These are phyloP conservation scores for Virgularia gustaviana DNA, from an alignment of 92 coral and sea anemone genomes.

Conservation along the genomic window DNA sequence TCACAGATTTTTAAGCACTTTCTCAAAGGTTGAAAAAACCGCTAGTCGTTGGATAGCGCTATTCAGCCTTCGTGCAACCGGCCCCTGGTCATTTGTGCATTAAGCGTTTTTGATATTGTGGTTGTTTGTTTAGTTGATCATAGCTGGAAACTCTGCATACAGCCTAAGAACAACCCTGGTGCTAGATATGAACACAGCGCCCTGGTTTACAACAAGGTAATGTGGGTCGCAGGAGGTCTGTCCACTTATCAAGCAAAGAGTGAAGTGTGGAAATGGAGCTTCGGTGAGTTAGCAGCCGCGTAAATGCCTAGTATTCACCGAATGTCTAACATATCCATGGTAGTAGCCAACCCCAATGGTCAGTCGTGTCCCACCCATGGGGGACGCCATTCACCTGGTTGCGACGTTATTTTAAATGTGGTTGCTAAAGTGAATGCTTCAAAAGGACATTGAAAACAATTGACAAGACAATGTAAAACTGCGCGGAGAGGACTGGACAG, in stretches of 20 bases:
- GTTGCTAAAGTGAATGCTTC: neutral
- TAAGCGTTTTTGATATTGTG: neutral
- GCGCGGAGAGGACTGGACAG: no score
- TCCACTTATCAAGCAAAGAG: conserved; percentile 68
- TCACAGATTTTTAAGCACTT: no score
- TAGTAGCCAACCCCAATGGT: no score
- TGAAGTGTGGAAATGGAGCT: conserved; percentile 94
- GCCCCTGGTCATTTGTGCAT: no score
- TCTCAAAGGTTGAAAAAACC: no score
- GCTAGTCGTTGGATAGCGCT: no score
- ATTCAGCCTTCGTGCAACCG: no score
- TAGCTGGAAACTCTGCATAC: conserved; percentile 63
- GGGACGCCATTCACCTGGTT: no score
- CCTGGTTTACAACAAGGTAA: conserved; percentile 68
- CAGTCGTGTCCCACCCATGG: no score
- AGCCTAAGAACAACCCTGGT: conserved; percentile 70
- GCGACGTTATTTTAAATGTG: neutral
- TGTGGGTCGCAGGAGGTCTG: conserved; percentile 89
- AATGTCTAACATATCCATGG: no score
- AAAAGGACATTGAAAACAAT: neutral
- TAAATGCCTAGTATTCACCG: no score
- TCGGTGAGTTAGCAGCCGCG: conserved; percentile 69
- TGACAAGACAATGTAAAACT: no score
- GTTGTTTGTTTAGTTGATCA: neutral
- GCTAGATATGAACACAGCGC: conserved; percentile 93